Conservation (phyloP, 1,140 invertebrate species). For the Sminthurides bifidus region DNA sequence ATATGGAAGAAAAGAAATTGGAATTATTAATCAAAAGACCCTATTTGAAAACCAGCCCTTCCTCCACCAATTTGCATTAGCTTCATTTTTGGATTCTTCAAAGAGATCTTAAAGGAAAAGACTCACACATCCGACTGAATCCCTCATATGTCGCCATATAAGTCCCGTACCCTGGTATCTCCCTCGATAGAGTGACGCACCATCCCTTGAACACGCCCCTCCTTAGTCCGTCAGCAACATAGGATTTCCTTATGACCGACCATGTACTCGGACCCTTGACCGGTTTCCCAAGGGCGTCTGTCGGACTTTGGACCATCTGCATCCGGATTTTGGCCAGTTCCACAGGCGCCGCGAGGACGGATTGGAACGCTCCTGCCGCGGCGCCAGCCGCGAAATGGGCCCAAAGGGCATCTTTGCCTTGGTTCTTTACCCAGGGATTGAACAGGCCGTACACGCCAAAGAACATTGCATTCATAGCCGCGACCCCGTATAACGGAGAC, state of each 20-base stretch:
- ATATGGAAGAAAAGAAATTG: too few relatives aligned
- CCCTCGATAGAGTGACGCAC: slow-evolving; percentile 57
- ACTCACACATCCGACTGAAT: too few relatives aligned
- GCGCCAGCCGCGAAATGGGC: slow-evolving; percentile 62
- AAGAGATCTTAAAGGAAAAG: too few relatives aligned
- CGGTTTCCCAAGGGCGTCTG: neutral
- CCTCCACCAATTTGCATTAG: too few relatives aligned
- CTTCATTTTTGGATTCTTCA: too few relatives aligned
- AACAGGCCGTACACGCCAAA: slow-evolving; percentile 81
- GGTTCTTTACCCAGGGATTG: slow-evolving; percentile 47
- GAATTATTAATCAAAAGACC: too few relatives aligned
- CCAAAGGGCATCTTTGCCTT: slow-evolving; percentile 38
- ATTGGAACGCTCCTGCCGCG: slow-evolving; percentile 61
- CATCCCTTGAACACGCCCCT: slow-evolving; percentile 62
- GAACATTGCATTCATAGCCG: slow-evolving; percentile 75
- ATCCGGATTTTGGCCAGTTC: slow-evolving; percentile 76
- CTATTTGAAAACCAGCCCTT: too few relatives aligned
- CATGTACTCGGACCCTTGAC: slow-evolving; percentile 39
- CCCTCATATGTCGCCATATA: slow-evolving; percentile 65
- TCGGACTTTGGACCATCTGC: slow-evolving; percentile 44
- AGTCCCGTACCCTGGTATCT: slow-evolving; percentile 50
- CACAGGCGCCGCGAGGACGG: slow-evolving; percentile 67
- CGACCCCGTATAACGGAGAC: slow-evolving; percentile 72
- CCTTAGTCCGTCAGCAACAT: slow-evolving; percentile 41
- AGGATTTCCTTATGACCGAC: slow-evolving; percentile 53